Evolutionary conservation across 2,888 invertebrate species (phyloP).

Genomic region (Masnerella sp.): DNA sequence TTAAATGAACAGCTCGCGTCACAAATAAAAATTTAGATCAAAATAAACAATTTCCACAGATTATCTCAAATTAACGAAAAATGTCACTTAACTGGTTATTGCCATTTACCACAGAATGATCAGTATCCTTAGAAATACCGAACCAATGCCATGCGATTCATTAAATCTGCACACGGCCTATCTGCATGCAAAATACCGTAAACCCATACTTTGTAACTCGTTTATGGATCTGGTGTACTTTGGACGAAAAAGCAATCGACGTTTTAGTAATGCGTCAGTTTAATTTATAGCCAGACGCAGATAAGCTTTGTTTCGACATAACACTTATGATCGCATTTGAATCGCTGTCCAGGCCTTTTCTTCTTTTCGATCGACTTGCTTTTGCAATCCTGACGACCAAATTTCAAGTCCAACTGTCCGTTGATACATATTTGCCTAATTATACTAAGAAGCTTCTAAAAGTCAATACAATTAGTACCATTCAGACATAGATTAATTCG

Average conservation of each 20-base stretch:
- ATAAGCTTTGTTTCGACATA: constrained; percentile 30
- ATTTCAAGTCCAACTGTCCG: too few relatives aligned
- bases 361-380: too few relatives aligned
- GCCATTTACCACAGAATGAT: not conserved
- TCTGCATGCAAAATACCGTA: constrained; percentile 24
- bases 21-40: too few relatives aligned
- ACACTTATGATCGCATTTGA: constrained; percentile 10
- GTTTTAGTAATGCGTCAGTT: constrained; percentile 33
- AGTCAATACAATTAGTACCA: too few relatives aligned
- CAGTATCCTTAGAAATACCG: constrained; percentile 2
- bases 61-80: not conserved
- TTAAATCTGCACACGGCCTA: constrained; percentile 6
- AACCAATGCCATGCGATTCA: constrained; percentile 15
- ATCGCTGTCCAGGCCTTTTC: not conserved
- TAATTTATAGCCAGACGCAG: constrained; percentile 22
- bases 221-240: constrained; percentile 40
- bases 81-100: not conserved
- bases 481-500: too few relatives aligned
- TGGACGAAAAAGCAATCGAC: constrained; percentile 45
- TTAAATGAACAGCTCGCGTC: too few relatives aligned
- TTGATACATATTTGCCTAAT: too few relatives aligned
- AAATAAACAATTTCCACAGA: too few relatives aligned
- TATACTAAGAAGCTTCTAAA: too few relatives aligned
- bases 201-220: constrained; percentile 11
- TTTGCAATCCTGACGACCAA: too few relatives aligned